Evolutionary conservation across 1,140 invertebrate genomes (phyloP).

Genomic region (Drosophila triauraria): DNA sequence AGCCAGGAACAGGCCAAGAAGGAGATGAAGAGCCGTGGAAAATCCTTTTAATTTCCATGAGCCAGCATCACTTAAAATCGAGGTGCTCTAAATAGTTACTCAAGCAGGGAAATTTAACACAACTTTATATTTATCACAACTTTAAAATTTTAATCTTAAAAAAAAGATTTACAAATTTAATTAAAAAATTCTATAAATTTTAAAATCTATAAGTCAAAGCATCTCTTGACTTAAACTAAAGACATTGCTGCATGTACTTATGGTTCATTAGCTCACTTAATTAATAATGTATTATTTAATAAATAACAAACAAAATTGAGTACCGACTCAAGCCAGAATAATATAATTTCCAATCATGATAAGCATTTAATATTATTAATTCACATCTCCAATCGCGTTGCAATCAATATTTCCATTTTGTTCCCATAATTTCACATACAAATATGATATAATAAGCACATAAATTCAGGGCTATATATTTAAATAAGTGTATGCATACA

Average conservation of each 20-base stretch:
- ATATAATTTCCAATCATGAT: constrained; percentile 7
- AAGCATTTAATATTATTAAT: constrained; percentile 1
- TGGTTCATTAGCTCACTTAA: background rate
- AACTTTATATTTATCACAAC: too few relatives aligned
- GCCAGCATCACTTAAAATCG: background rate
- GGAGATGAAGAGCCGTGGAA: constrained; percentile 10
- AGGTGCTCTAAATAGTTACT: constrained; percentile 4
- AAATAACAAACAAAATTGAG: background rate
- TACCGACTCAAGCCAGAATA: background rate
- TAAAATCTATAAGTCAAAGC: background rate
- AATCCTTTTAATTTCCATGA: constrained; percentile 38
- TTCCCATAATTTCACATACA: constrained; percentile 17
- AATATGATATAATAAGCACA: constrained; percentile 31
- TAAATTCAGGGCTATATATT: constrained; percentile 30
- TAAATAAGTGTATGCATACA: constrained; percentile 17
- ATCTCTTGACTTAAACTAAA: background rate
- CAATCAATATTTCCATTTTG: constrained; percentile 13
- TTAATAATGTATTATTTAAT: background rate
- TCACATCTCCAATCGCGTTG: background rate
- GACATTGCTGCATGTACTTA: background rate
- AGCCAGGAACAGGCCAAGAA: constrained; percentile 4
- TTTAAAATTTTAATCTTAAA: too few relatives aligned
- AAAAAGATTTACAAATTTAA: too few relatives aligned
- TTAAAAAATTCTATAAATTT: too few relatives aligned
- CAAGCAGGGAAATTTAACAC: constrained; percentile 1